A percentile compares a stretch with the other conserved stretches of the same genome.
phyloP scores from a whole-genome alignment of 2,888 invertebrate genomes.

The Nemurella pictetii region DNA sequence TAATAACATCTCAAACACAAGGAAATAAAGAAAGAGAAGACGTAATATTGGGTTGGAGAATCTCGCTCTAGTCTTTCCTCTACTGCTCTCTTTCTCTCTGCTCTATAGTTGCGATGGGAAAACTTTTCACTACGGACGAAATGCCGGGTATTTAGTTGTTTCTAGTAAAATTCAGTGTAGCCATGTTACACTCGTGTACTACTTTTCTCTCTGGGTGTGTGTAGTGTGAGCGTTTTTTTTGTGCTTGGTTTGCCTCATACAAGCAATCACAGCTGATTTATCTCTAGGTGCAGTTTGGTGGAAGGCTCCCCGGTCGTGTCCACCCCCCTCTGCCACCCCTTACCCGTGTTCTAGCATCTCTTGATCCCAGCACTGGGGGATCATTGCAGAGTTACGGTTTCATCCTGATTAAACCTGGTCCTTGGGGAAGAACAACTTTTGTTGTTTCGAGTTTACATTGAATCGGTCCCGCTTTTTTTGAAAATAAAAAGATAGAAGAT shows the following conservation, averaged over 20 bases:
- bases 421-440: slow-evolving; percentile 6
- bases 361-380: neutral
- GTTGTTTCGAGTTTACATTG: slow-evolving; percentile 5
- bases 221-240: neutral
- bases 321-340: neutral
- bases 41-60: neutral
- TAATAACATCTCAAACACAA: neutral
- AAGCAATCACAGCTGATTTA: slow-evolving; percentile 8
- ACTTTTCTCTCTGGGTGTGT: neutral
- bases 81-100: neutral
- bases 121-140: neutral
- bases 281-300: neutral
- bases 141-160: neutral
- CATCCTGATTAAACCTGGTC: neutral
- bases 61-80: neutral
- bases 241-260: neutral
- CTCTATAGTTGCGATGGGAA: neutral
- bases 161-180: neutral
- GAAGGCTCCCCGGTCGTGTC: neutral
- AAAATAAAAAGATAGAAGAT: neutral
- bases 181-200: neutral
- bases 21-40: neutral
- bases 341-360: neutral
- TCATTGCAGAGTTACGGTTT: slow-evolving; percentile 3
- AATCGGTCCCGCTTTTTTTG: neutral